Evolutionary conservation across 2,888 invertebrate species (phyloP).

Genomic region (Ptychoptera contaminata): DNA sequence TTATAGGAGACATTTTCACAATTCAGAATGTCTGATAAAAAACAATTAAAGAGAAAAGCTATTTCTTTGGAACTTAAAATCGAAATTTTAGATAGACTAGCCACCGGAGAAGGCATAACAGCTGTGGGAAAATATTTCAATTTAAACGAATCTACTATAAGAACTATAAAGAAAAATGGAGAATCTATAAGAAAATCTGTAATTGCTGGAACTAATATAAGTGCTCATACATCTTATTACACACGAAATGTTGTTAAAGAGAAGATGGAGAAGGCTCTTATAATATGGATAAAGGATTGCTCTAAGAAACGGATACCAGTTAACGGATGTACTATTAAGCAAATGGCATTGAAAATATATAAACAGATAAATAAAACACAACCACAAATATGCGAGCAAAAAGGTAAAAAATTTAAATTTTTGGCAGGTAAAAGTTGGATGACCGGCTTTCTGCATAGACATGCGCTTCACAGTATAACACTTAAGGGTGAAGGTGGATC

Average conservation of each 20-base stretch:
- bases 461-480: too few species aligned
- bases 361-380: slow-evolving; percentile 8
- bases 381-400: too few species aligned
- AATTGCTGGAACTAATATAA: background rate
- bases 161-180: slow-evolving; percentile 9
- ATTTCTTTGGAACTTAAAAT: background rate
- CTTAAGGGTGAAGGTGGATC: too few species aligned
- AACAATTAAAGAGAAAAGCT: slow-evolving; percentile 16
- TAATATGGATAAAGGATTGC: background rate
- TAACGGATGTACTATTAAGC: slow-evolving; percentile 8
- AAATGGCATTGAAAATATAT: slow-evolving; percentile 11
- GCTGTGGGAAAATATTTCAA: background rate
- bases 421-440: too few species aligned
- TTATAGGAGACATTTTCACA: too few species aligned
- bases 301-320: background rate
- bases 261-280: background rate
- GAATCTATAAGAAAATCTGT: slow-evolving; percentile 6
- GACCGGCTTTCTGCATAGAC: too few species aligned
- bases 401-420: too few species aligned
- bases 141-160: slow-evolving; percentile 8
- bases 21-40: too few species aligned
- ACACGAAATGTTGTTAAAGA: background rate
- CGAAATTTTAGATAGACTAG: slow-evolving; percentile 3
- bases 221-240: background rate
- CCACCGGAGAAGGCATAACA: background rate